These are phyloP conservation scores for Ptiloglossa arizonensis DNA, from an alignment of 1,140 invertebrate species.

Conservation along the genomic window DNA sequence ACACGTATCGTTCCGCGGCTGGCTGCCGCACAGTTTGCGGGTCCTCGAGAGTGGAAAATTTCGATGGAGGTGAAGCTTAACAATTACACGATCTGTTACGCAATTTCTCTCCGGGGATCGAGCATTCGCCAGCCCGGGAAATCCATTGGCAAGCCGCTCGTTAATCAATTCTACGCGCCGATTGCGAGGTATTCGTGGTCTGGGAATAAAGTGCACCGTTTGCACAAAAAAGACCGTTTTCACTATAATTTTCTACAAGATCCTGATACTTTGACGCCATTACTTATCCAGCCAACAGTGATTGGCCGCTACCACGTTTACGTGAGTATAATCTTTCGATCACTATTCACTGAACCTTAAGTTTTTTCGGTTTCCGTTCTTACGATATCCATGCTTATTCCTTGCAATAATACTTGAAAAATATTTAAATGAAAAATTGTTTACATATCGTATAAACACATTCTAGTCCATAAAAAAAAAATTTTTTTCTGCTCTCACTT, in stretches of 20 bases:
- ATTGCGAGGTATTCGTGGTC: conserved; percentile 25
- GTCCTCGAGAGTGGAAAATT: conserved; percentile 46
- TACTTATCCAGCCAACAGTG: background rate
- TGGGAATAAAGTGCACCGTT: conserved; percentile 21
- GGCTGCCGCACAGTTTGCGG: background rate
- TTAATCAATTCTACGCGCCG: conserved; percentile 62
- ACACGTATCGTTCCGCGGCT: background rate
- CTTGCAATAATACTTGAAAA: too few relatives aligned
- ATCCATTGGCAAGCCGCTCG: conserved; percentile 52
- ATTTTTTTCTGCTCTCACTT: too few relatives aligned
- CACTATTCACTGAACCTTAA: too few relatives aligned
- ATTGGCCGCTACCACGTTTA: background rate
- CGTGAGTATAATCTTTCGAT: background rate
- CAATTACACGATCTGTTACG: conserved; percentile 62
- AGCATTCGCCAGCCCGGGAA: conserved; percentile 44
- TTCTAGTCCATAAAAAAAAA: too few relatives aligned
- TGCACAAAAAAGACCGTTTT: background rate
- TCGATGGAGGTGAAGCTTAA: conserved; percentile 41
- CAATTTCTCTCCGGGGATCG: conserved; percentile 37
- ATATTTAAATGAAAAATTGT: too few relatives aligned
- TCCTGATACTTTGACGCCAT: too few relatives aligned
- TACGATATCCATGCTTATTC: too few relatives aligned
- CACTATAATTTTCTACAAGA: background rate
- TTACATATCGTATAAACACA: too few relatives aligned
- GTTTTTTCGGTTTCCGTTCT: too few relatives aligned